Evolutionary conservation across 1,140 invertebrate species (phyloP), one percentile per base, ranked within the genome.

Genomic region (Oryzaephilus surinamensis): DNA sequence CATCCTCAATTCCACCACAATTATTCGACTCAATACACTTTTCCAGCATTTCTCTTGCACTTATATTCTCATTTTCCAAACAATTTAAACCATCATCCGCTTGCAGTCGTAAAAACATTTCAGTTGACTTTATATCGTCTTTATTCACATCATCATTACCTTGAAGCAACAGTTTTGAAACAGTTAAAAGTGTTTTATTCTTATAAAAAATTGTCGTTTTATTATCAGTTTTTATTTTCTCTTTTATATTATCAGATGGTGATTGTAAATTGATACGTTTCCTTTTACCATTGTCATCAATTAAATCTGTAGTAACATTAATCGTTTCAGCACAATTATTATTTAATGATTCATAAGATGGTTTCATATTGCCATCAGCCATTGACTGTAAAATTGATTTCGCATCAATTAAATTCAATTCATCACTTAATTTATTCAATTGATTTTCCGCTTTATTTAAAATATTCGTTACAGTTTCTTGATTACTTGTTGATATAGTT

Each of bases 391-490:
- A n/a, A n/a, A n/a, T n/a, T n/a, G n/a, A n/a, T n/a, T n/a, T n/a
- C n/a, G n/a, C n/a, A n/a, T n/a, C n/a, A n/a, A n/a, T n/a, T n/a
- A n/a, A n/a, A n/a, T n/a, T n/a, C n/a, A n/a, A 16, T 14, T 38
- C 26, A 29, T 29, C 17, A 10, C 28, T 10, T 6, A 30, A n/a
- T 6, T 6, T n/a, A 26, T 38, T 35, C 35, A 41, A 59, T 17
- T 50, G 51, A 56, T 24, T 67, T 57, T 50, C 62, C 63, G 10
- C 17, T 15, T 16, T 30, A 17, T 49, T 43, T 67, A 67, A 70
- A 38, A 70, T 42, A 48, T 69, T 55, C 12, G 46, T 20, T 5
- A 50, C 44, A 45, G 51, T 56, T 23, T 42, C 10, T 28, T 48
- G n/a, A n/a, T n/a, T n/a, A n/a, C n/a, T n/a, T n/a, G n/a, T n/a